A percentile compares a stretch with the other conserved stretches of the same genome.
phyloP scores from a whole-genome alignment of 2,113 vertebrate species.

The Oncorhynchus clarkii region DNA sequence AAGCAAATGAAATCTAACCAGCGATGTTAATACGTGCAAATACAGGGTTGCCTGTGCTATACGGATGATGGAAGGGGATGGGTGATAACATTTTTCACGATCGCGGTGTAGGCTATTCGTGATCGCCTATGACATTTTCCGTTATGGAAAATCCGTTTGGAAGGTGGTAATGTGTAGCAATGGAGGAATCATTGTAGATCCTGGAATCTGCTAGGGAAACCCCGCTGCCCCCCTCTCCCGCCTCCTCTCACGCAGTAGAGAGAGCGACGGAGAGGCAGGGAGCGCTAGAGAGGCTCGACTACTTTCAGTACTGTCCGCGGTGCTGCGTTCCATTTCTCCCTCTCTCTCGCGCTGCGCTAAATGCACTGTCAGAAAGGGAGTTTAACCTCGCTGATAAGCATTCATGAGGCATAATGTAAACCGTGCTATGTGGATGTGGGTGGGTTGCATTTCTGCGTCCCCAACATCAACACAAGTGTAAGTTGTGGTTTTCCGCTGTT shows the following conservation, averaged over 20 bases:
- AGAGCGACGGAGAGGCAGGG: neutral
- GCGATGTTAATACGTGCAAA: neutral
- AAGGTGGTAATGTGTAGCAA: constrained; percentile 46
- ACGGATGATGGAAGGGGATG: constrained; percentile 26
- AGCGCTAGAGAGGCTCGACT: constrained; percentile 1
- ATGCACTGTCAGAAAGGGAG: constrained; percentile 42
- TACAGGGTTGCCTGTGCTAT: constrained; percentile 1
- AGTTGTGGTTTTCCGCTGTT: neutral
- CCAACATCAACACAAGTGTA: no score
- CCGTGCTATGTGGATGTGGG: constrained; percentile 50
- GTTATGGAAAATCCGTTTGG: constrained; percentile 31
- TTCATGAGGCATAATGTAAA: neutral
- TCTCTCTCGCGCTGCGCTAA: constrained; percentile 11
- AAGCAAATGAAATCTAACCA: constrained; percentile 29
- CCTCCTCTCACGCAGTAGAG: constrained; percentile 6
- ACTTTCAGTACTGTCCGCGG: constrained; percentile 65
- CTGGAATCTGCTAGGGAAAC: constrained; percentile 75
- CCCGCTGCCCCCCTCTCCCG: constrained; percentile 44
- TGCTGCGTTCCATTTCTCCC: constrained; percentile 49
- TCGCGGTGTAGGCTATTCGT: constrained; percentile 3
- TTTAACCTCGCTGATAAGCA: neutral
- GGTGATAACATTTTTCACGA: constrained; percentile 65
- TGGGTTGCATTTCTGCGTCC: no score
- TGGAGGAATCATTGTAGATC: constrained; percentile 56
- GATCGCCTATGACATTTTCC: constrained; percentile 36